These are phyloP conservation scores for Euglossa dilemma DNA, from an alignment of 1,140 invertebrate species.

Conservation along the genomic window DNA sequence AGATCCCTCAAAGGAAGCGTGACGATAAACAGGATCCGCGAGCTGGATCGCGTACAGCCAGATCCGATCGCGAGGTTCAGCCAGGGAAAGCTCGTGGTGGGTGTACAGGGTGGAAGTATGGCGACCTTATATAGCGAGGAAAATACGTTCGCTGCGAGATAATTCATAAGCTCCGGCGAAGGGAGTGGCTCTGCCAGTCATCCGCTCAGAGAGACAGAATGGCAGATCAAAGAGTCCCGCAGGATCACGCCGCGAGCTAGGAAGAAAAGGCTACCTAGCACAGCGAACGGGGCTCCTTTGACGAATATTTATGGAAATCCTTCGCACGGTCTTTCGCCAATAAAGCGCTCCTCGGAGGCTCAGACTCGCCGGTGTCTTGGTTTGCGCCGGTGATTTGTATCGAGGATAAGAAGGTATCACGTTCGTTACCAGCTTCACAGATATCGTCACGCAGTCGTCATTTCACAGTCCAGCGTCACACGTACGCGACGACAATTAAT, in stretches of 20 bases:
- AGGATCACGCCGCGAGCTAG: slow-evolving; percentile 30
- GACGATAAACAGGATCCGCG: slow-evolving; percentile 3
- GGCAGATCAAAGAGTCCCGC: slow-evolving; percentile 67
- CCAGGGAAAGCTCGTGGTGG: not conserved
- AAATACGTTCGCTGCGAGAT: slow-evolving; percentile 32
- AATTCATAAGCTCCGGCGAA: slow-evolving; percentile 58
- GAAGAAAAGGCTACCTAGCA: slow-evolving; percentile 36
- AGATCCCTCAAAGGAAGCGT: slow-evolving; percentile 4
- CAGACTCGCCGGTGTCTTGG: too few relatives aligned
- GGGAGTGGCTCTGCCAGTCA: slow-evolving; percentile 19
- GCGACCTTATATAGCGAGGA: slow-evolving; percentile 3
- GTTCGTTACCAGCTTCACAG: too few relatives aligned
- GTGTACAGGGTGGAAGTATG: not conserved
- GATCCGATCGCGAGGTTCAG: not conserved
- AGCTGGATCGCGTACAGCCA: not conserved
- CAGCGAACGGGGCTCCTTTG: slow-evolving; percentile 13
- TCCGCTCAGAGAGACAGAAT: slow-evolving; percentile 62
- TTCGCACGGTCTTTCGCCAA: not conserved
- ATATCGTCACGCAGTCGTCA: too few relatives aligned
- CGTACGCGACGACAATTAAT: too few relatives aligned
- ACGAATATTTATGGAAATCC: slow-evolving; percentile 41
- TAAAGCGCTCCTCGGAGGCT: not conserved
- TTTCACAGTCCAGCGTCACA: too few relatives aligned
- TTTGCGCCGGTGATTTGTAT: too few relatives aligned
- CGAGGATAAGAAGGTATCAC: too few relatives aligned